Evolutionary conservation across 2,888 invertebrate genomes (phyloP), one percentile per base, ranked within the genome.

Genomic region (Trichacis sp.): DNA sequence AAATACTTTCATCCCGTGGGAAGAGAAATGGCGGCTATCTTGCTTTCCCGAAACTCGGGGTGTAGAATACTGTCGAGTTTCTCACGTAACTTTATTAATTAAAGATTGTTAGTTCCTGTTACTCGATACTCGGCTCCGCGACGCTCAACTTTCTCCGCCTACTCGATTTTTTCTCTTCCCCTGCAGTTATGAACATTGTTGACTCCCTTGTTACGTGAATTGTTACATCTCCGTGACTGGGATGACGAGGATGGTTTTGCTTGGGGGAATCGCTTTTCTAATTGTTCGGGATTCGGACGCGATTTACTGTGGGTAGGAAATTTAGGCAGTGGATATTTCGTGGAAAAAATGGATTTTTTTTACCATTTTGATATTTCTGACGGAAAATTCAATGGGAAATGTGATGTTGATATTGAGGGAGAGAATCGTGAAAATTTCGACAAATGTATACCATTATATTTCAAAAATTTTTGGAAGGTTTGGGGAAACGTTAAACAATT

Each of bases 71-170:
- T 81, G 70, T 74, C 77, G 75, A 79, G 78, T 77, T 78, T 78
- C 79, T 78, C 76, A 71, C 73, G 77, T 79, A 81, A 81, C 81
- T 81, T 81, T 81, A 80, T 80, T 81, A 81, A 81, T 81, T 81
- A 81, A 79, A 80, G 77, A 74, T 74, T 76, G 76, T 80, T 79
- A 78, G 77, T 78, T 76, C 73, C 74, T 77, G 77, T 80, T 79
- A 75, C 78, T 76, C 74, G 78, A 79, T 80, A 81, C 77, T 78
- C 69, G 63, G 14, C 46, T 43, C n/a, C 48, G 38, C 43, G 12
- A 30, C 15, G 30, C 11, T 30, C 47, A 64, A 68, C 57, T 68
- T 64, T 64, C 52, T 18, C n/a, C 33, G 9, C 47, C 50, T 46
- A 15, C 33, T 30, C 33, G 9, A 38, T 14, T n/a, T 47, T 36